Evolutionary conservation across 2,113 vertebrate genomes (phyloP).

Genomic region (Heterochromis multidens): DNA sequence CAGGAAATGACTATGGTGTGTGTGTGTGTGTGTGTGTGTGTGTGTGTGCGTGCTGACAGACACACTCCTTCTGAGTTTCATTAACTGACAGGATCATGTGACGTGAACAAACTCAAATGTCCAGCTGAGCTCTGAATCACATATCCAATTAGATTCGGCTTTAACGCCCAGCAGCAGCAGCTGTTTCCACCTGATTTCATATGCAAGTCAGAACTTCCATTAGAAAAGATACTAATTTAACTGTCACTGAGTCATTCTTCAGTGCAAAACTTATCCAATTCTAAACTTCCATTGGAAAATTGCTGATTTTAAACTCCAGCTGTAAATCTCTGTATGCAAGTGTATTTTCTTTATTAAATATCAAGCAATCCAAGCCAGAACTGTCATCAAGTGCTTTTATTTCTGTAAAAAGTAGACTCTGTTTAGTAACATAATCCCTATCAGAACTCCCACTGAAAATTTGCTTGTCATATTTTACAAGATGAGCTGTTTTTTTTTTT

Average conservation of each 20-base stretch:
- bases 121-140: background rate
- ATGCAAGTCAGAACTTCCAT: background rate
- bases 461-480: background rate
- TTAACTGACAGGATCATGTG: background rate
- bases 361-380: background rate
- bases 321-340: background rate
- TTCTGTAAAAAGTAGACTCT: background rate
- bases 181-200: background rate
- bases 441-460: background rate
- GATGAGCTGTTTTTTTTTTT: background rate
- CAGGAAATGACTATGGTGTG: rapidly evolving
- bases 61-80: background rate
- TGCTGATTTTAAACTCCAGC: background rate
- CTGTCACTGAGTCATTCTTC: rapidly evolving
- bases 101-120: background rate
- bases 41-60: background rate
- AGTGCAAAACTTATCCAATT: background rate
- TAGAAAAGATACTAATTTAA: background rate
- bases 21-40: background rate
- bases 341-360: background rate
- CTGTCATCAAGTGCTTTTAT: background rate
- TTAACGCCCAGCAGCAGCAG: background rate
- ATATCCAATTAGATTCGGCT: background rate
- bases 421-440: background rate
- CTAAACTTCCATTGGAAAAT: background rate